Conservation (phyloP, 1,140 invertebrate species). For the Vollenhovia emeryi region DNA sequence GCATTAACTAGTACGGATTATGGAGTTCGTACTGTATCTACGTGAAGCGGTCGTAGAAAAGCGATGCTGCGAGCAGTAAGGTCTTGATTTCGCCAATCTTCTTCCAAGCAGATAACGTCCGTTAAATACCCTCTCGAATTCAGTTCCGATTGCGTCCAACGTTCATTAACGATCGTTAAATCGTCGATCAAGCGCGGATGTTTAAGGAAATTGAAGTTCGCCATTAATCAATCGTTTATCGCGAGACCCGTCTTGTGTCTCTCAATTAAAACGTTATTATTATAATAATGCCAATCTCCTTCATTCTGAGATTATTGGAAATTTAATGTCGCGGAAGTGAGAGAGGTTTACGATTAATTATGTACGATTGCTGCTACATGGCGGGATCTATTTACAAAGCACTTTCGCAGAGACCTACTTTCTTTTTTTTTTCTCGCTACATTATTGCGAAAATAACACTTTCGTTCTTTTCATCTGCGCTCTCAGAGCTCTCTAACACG, state of each 20-base stretch:
- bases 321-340: background rate
- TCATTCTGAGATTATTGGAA: background rate
- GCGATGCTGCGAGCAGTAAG: background rate
- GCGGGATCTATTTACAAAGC: constrained; percentile 25
- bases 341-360: background rate
- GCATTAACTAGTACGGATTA: constrained; percentile 39
- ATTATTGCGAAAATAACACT: constrained; percentile 31
- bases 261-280: background rate
- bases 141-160: background rate
- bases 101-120: constrained; percentile 4
- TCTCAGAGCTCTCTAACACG: background rate
- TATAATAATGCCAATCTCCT: background rate
- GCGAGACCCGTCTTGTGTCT: background rate
- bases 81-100: constrained; percentile 39
- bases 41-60: background rate
- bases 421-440: background rate
- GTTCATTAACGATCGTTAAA: constrained; percentile 14
- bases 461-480: background rate
- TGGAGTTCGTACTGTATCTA: background rate
- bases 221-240: constrained; percentile 14
- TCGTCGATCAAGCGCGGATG: background rate
- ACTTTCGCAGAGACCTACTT: background rate
- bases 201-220: background rate
- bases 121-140: constrained; percentile 11
- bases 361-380: background rate